Evolutionary conservation across 2,797 vertebrate species (phyloP).

Genomic region (Synaphobranchus kaupii): DNA sequence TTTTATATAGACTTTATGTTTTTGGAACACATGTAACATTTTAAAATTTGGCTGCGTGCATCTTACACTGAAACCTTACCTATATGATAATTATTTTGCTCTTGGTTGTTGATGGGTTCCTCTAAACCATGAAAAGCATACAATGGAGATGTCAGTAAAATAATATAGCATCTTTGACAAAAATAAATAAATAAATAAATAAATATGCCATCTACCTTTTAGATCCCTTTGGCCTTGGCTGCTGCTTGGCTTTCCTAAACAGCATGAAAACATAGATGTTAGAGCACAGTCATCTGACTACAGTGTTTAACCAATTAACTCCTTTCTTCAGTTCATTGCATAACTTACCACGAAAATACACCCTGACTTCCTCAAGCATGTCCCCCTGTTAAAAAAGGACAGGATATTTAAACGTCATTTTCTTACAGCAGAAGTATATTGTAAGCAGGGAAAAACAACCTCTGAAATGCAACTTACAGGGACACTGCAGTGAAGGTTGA

Average conservation of each 20-base stretch:
- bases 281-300: neutral
- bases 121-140: neutral
- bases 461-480: neutral
- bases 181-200: neutral
- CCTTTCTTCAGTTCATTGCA: no score
- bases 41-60: neutral
- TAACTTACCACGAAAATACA: neutral
- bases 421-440: neutral
- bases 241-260: neutral
- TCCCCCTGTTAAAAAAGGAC: neutral
- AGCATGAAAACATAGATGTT: neutral
- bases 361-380: neutral
- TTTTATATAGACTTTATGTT: neutral
- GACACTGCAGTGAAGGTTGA: neutral
- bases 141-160: neutral
- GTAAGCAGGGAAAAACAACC: neutral
- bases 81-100: neutral
- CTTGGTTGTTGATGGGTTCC: neutral
- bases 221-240: neutral
- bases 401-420: neutral
- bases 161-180: neutral
- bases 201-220: no score
- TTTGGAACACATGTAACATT: neutral
- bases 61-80: neutral
- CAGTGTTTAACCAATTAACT: neutral